phyloP scores from a whole-genome alignment of 2,113 vertebrate genomes.

The Notechis scutatus region DNA sequence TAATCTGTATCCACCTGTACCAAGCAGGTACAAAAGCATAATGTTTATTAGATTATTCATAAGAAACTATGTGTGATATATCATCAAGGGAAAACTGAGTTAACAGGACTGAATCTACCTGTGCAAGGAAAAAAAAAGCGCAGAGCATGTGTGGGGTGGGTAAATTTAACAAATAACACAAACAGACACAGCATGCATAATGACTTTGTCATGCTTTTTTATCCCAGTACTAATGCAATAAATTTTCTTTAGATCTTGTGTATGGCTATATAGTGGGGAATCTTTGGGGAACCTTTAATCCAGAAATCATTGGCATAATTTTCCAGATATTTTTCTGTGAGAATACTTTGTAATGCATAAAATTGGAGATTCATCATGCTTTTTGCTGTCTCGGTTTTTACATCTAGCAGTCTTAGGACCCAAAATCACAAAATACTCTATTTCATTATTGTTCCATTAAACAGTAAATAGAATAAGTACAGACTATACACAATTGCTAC shows the following conservation, averaged over 20 bases:
- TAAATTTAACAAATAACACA: rapidly evolving
- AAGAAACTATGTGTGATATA: not conserved
- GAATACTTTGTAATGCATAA: not conserved
- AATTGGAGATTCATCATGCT: not conserved
- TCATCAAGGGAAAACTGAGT: not conserved
- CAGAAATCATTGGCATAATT: not conserved
- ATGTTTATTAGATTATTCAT: not conserved
- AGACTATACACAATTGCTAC: not conserved
- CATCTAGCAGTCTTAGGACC: not conserved
- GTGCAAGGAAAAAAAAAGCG: not conserved
- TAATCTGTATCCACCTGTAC: conserved; percentile 78
- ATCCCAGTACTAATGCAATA: not conserved
- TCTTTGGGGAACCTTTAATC: not conserved
- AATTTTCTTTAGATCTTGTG: not conserved
- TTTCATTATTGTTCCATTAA: not conserved
- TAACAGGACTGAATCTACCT: not conserved
- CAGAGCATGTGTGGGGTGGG: not conserved
- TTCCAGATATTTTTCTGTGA: not conserved
- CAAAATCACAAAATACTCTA: not conserved
- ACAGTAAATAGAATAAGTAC: not conserved
- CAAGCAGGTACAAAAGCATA: not conserved
- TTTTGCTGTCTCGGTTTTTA: not conserved
- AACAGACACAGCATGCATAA: not conserved
- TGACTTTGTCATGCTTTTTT: not conserved
- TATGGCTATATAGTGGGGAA: not conserved